These are phyloP conservation scores for Agrenia bidenticulata DNA, from an alignment of 2,888 invertebrate genomes.

Conservation along the genomic window DNA sequence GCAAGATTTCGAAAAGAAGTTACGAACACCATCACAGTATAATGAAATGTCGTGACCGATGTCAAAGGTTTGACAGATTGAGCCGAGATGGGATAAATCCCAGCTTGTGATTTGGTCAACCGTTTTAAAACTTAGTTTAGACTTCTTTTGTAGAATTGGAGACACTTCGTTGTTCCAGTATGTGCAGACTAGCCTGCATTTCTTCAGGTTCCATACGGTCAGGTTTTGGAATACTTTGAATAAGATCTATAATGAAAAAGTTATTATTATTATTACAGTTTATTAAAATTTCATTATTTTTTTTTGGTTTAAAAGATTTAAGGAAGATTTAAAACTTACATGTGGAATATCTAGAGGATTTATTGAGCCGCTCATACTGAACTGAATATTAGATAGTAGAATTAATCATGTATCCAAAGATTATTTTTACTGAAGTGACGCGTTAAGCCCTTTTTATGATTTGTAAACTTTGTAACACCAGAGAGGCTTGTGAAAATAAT, in stretches of 20 bases:
- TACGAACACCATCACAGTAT: conserved; percentile 12
- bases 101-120: conserved; percentile 7
- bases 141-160: conserved; percentile 20
- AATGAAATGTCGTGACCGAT: conserved; percentile 27
- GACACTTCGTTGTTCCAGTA: conserved; percentile 28
- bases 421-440: too few species aligned
- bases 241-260: conserved; percentile 21
- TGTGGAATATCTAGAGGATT: conserved; percentile 33
- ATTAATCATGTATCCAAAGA: too few species aligned
- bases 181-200: conserved; percentile 35
- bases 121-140: conserved; percentile 27
- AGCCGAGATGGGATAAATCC: neutral
- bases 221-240: conserved; percentile 23
- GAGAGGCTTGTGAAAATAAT: too few species aligned
- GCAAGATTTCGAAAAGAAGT: conserved; percentile 27
- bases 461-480: too few species aligned
- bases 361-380: neutral
- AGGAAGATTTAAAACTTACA: conserved; percentile 20
- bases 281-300: neutral
- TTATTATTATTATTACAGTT: neutral
- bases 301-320: conserved; percentile 7
- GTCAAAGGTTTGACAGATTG: conserved; percentile 25
- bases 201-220: conserved; percentile 30
- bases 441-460: too few species aligned
- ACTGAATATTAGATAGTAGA: too few species aligned